Conservation (phyloP, 2,113 vertebrate genomes). For the Xiphophorus couchianus region DNA sequence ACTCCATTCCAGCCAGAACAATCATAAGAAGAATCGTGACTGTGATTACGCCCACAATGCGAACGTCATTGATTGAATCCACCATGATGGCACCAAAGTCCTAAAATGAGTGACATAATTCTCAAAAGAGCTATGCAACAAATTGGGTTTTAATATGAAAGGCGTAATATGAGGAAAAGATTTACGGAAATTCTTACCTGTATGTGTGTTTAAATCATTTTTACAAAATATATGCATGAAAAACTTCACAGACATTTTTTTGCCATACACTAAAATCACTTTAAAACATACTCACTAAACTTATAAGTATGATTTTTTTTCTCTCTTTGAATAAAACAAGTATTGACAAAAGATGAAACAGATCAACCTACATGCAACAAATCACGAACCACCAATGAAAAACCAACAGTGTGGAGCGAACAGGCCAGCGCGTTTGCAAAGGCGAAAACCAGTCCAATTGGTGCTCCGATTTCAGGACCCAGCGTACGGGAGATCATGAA, state of each 20-base stretch:
- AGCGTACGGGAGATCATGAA: constrained; percentile 80
- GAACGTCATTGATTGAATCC: constrained; percentile 68
- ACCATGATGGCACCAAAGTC: constrained; percentile 67
- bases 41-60: constrained; percentile 74
- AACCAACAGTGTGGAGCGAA: constrained; percentile 77
- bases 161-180: not conserved
- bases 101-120: constrained; percentile 37
- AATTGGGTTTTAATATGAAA: too few species aligned
- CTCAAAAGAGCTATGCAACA: not conserved
- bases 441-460: constrained; percentile 76
- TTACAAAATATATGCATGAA: too few species aligned
- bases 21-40: constrained; percentile 73
- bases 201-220: too few species aligned
- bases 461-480: constrained; percentile 74
- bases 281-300: too few species aligned
- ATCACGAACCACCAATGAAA: constrained; percentile 76
- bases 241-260: too few species aligned
- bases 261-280: too few species aligned
- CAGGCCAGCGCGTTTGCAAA: constrained; percentile 78
- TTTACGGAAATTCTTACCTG: too few species aligned
- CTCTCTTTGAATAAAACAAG: not conserved
- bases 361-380: constrained; percentile 62
- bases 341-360: not conserved
- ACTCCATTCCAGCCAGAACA: constrained; percentile 78
- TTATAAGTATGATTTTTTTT: not conserved